Evolutionary conservation across 2,888 invertebrate species (phyloP), one percentile per base, ranked within the genome.

Genomic region (Tribolium freemani): DNA sequence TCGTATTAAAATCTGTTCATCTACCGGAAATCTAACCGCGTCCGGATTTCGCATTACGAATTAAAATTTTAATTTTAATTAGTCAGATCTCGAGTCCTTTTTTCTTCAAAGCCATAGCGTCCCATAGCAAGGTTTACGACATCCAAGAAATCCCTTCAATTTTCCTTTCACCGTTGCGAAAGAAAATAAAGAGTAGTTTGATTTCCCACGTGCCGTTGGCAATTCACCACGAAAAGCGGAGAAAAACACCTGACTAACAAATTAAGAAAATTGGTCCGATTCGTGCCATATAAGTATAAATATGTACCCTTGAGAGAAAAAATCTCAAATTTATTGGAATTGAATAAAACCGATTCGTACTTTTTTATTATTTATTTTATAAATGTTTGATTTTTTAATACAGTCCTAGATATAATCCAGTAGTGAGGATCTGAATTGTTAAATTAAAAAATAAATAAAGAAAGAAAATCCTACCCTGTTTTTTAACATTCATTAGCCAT

Each of bases 401-500:
- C 70, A 73, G 21, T 60, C 51, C 73, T 76, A 75, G 57, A 72
- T 69, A 66, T 73, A 76, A 66, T 57, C 67, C 66, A 57, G 67
- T 70, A 61, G 60, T 67, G 38, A 56, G 64, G 50, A 63, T 46
- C 66, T 69, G 50, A 64, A 74, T 77, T 48, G 48, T 61, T 68
- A 73, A 72, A 69, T 73, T 71, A 63, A 72, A 73, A 74, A 68
- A 45, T 1, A 1, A 16, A 16, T 6, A 61, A 72, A 74, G 44
- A 66, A 64, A 54, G 13, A 45, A 48, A 67, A 26, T 57, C 77
- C 79, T 79, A 79, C 79, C 79, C 79, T 79, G 79, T 79, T 73
- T 30, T 53, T 75, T 67, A 60, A 64, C 69, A 69, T 73, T 45
- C 73, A 72, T 51, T 64, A 20, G 45, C 51, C 13, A 48, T 31